Evolutionary conservation across 30 jellyfish, hydroid and myxozoan genomes (phyloP), one percentile per base, ranked within the genome.

Genomic region (Sanderia malayensis): DNA sequence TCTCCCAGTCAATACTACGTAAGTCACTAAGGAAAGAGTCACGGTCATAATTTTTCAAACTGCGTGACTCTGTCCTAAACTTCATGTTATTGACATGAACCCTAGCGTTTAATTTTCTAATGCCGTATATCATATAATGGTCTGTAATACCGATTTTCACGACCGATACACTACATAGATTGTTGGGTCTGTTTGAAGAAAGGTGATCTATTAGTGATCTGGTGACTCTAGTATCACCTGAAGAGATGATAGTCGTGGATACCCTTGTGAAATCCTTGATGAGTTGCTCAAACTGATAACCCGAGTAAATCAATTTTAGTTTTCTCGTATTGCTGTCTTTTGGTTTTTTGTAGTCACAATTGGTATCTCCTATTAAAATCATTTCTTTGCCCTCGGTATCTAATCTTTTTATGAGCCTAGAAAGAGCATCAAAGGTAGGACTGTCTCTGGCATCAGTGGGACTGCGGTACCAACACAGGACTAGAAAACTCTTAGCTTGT

Each of bases 381-480:
- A 70, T 46, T 29, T 70, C 55, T 46, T 70, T 70, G 33, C 82
- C 70, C 70, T 70, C 82, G 24, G 69, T 17, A 49, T 70, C 82
- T 26, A 45, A 25, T 25, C 47, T 70, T 47, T 69, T 44, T 2
- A 70, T 46, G 29, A 70, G 49, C 27, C 47, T 46, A 45, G 24
- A 1, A 52, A 70, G 82, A 31, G 82, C 82, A 45, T 70, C 37
- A 53, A 18, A 70, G 6, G 70, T 20, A 20, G 13, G 31, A 15
- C 47, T n/a, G 22, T 71, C 83, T 46, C 28, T 46, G 28, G 25
- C 83, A 0, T 30, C 25, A 17, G 71, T 71, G 0, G 83, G 83
- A 22, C 71, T 67, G 15, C 81, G 3, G 69, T 69, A 69, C 81
- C 81, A 69, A 27, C 69, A 45, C 13, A 69, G 7, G 24, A 69